Evolutionary conservation across 2,797 vertebrate species (phyloP), one percentile per base, ranked within the genome.

Genomic region (Meda fulgida): DNA sequence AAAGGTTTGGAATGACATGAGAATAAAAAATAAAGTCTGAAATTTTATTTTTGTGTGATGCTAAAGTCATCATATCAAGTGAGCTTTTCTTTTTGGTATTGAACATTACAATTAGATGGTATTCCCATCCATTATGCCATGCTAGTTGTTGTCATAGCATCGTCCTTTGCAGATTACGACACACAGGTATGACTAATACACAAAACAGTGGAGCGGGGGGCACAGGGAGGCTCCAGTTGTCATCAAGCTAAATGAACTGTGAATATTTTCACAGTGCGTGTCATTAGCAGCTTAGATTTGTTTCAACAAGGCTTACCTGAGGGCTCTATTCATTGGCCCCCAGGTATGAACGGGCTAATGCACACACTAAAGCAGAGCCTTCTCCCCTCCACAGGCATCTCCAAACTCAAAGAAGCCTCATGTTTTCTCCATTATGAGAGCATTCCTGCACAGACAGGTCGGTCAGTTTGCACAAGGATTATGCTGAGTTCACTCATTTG

Each of bases 181-280:
- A 90, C 87, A 84, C 78, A 86, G 83, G 89, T 87, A 92, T 89
- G 89, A 91, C 91, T 92, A 92, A 93, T 88, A 79, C 63, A 85
- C 80, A 78, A 87, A 84, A 69, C 78, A 84, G 63, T 21, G 46
- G 34, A 58, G 65, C n/a, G 38, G 79, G 85, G 60, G 63, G 65
- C 60, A 55, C 38, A 43, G 85, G 81, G 51, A 89, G 89, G 84
- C 90, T 85, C 88, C 88, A 83, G 89, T 63, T 96, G 94, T 95
- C 97, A 98, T 96, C 96, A 96, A 93, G 94, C 94, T 94, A 96
- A 98, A 97, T 97, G 97, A 97, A 94, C 96, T 97, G 97, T 97
- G 96, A 97, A 97, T 93, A 94, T 96, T 96, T 96, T 96, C 96
- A 97, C 96, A 92, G 95, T 96, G 96, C 95, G 94, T 94, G 93